Evolutionary conservation across 2,888 invertebrate species (phyloP), one percentile per base, ranked within the genome.

Genomic region (Drosophila gaucha): DNA sequence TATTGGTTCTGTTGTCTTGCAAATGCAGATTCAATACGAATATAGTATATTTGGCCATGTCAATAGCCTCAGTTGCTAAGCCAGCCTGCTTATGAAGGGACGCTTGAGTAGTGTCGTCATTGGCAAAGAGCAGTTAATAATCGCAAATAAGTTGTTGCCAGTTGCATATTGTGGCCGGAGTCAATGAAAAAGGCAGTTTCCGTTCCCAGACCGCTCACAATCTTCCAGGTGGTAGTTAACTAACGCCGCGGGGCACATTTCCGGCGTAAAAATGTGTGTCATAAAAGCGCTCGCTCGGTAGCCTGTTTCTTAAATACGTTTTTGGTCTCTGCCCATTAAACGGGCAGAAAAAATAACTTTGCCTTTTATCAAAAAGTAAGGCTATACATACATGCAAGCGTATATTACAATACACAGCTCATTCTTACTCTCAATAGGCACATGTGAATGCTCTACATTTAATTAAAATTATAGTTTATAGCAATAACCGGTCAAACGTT

Each of bases 241-340:
- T 35, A 38, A 60, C 66, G 56, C 82, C 74, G 71, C 68, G 70
- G 86, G 82, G 86, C 73, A 70, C 47, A 83, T 74, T 83, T 83
- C 82, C 82, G 82, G 86, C 84, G 62, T 70, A 58, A 68, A 75
- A 85, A 75, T 68, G 68, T 80, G 70, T 67, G 85, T 65, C 74
- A 85, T 82, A 85, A 82, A 80, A 80, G 47, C 43, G 56, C 22
- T 24, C 39, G 35, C 24, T 31, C n/a, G 14, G 49, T 38, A 69
- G 38, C 20, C 43, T 51, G 33, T 52, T 47, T 55, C 49, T 39
- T 47, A 51, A 59, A 52, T 56, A 44, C 16, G 22, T 43, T 67
- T n/a, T 44, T 44, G 50, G 38, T 16, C 41, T 49, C 22, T 51
- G 41, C 38, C 31, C 16, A 26, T 24, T n/a, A 43, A 54, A 60